Evolutionary conservation across 2,888 invertebrate species (phyloP), one percentile per base, ranked within the genome.

Genomic region (Agonopterix heracliana): DNA sequence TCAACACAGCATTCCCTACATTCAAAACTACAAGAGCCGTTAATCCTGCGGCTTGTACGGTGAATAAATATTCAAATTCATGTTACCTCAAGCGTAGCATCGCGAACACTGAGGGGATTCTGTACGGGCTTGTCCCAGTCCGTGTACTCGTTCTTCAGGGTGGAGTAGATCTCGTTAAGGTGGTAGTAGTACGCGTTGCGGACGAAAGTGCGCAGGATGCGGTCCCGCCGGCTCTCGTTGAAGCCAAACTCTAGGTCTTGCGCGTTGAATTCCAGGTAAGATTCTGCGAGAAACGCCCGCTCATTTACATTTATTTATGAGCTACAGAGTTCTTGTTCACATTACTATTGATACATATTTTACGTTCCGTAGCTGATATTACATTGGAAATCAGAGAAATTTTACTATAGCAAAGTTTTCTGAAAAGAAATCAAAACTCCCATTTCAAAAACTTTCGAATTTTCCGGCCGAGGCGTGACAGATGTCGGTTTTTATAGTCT

Each of bases 161-260:
- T 97, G 47, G 97, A 96, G 81, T 96, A 96, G 71, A 96, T 96
- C 89, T 98, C 98, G 83, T 96, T 97, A 64, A 98, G 91, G 84
- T 98, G 98, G 86, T 95, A 98, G 74, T 95, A 94, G 85, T 96
- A 98, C 51, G 97, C 94, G 88, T 98, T 98, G 58, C 98, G 92
- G 55, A 98, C 97, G 81, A 96, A 95, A 45, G 97, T 97, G 85
- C 98, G 91, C 63, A 96, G 90, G 72, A 96, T 95, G 54, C 95
- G 91, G 82, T 96, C 96, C 54, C 96, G 90, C 53, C 95, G 90
- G 56, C 95, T 95, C 83, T 96, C 95, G 82, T 96, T 95, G 80
- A 98, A 94, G 55, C 98, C 98, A 75, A 95, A 95, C 90, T 96
- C 94, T 74, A 96, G 92, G 78, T 94, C 94, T 87, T 94, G 94